A percentile compares a stretch with the other conserved stretches of the same genome.
Conservation (phyloP, 2,113 vertebrate genomes). For the Plecturocebus donacophilus region DNA sequence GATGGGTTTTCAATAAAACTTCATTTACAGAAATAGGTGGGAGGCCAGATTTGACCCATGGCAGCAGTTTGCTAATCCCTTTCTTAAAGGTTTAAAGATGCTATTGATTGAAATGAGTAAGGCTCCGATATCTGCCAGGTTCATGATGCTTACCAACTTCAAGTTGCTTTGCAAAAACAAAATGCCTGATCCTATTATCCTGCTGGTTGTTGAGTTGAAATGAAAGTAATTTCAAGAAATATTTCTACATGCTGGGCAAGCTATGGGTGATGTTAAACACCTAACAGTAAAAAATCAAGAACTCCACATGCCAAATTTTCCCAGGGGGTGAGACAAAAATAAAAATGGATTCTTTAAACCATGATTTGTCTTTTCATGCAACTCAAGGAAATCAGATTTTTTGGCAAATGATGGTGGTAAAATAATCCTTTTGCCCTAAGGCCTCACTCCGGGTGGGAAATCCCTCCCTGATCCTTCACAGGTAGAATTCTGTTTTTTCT, state of each 20-base stretch:
- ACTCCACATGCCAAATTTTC: neutral
- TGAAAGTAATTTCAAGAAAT: slow-evolving; percentile 26
- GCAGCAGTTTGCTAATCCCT: neutral
- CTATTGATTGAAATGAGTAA: neutral
- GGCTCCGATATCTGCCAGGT: neutral
- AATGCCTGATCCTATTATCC: neutral
- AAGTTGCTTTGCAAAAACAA: neutral
- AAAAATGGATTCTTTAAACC: slow-evolving; percentile 22
- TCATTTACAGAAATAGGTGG: neutral
- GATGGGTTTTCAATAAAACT: slow-evolving; percentile 33
- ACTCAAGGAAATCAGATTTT: slow-evolving; percentile 36
- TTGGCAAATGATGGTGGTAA: neutral
- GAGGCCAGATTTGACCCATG: neutral
- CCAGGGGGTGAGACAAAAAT: slow-evolving; percentile 15
- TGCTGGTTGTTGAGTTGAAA: neutral
- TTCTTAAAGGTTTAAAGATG: neutral
- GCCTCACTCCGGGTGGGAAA: slow-evolving; percentile 51
- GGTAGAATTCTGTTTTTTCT: slow-evolving; percentile 62
- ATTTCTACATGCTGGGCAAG: neutral
- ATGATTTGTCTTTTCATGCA: neutral
- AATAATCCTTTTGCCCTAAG: slow-evolving; percentile 30
- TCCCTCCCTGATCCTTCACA: slow-evolving; percentile 32
- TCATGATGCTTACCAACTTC: neutral
- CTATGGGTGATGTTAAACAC: neutral
- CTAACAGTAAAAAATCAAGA: slow-evolving; percentile 39